Evolutionary conservation across 2,113 vertebrate genomes (phyloP).

Genomic region (Eleginops maclovinus): DNA sequence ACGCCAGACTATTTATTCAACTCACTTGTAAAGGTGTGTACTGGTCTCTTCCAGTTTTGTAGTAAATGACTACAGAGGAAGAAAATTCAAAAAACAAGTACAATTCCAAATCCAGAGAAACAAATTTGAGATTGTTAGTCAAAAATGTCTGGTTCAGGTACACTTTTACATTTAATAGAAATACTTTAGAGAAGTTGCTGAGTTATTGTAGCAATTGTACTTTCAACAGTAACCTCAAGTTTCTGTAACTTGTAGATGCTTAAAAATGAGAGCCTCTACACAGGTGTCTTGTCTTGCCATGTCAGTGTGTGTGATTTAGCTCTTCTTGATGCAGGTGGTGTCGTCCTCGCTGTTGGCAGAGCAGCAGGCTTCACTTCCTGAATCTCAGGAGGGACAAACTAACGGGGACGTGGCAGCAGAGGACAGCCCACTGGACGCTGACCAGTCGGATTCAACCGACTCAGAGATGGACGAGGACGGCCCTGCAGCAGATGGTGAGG

Average conservation of each 20-base stretch:
- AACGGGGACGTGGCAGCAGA: slow-evolving; percentile 83
- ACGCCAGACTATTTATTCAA: no score
- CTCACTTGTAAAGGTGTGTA: no score
- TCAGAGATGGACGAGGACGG: slow-evolving; percentile 89
- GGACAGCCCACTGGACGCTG: slow-evolving; percentile 85
- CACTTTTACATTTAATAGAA: no score
- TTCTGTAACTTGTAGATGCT: no score
- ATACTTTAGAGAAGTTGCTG: no score
- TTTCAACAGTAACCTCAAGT: no score
- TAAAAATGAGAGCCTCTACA: not conserved
- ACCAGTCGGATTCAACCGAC: slow-evolving; percentile 90
- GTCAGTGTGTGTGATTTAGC: not conserved
- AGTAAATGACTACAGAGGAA: no score
- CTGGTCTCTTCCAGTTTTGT: no score
- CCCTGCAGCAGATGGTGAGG: slow-evolving; percentile 84
- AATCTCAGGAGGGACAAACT: slow-evolving; percentile 84
- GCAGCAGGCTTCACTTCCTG: slow-evolving; percentile 88
- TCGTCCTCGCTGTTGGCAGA: slow-evolving; percentile 87
- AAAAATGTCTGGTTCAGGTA: no score
- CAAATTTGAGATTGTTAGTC: no score
- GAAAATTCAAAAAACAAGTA: no score
- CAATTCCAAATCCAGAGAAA: no score
- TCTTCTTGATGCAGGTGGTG: slow-evolving; percentile 83
- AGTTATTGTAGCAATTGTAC: not conserved
- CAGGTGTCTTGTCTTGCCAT: not conserved